Evolutionary conservation across 2,797 vertebrate genomes (phyloP).

Genomic region (Alosa sapidissima): DNA sequence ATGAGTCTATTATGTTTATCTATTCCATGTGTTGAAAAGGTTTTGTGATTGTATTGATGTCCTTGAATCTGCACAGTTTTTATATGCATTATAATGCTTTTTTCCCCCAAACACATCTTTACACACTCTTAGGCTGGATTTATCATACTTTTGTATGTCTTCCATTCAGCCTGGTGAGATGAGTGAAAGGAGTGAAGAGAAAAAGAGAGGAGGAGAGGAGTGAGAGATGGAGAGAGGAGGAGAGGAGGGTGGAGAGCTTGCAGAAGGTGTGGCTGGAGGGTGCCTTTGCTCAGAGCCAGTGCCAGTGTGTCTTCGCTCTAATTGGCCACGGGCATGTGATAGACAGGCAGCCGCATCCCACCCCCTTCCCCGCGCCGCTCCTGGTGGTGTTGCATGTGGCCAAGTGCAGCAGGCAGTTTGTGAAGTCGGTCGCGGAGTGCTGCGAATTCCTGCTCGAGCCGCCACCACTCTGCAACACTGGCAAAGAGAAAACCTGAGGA

Average conservation of each 20-base stretch:
- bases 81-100: not conserved
- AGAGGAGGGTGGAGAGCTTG: not conserved
- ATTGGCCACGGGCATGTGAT: slow-evolving; percentile 70
- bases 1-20: not conserved
- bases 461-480: slow-evolving; percentile 65
- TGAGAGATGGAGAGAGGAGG: not conserved
- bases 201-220: not conserved
- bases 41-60: not conserved
- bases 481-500: slow-evolving; percentile 60
- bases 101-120: too few species aligned
- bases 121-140: not conserved
- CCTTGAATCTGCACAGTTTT: not conserved
- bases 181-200: not conserved
- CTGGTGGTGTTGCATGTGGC: slow-evolving; percentile 57
- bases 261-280: slow-evolving; percentile 10
- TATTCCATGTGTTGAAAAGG: not conserved
- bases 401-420: slow-evolving; percentile 67
- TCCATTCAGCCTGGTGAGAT: not conserved
- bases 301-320: slow-evolving; percentile 41
- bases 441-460: slow-evolving; percentile 66
- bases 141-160: not conserved
- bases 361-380: slow-evolving; percentile 53
- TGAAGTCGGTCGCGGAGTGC: slow-evolving; percentile 74
- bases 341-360: slow-evolving; percentile 58
- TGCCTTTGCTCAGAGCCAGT: slow-evolving; percentile 30